Evolutionary conservation across 2,888 invertebrate genomes (phyloP).

Genomic region (Eucera pruinosa): DNA sequence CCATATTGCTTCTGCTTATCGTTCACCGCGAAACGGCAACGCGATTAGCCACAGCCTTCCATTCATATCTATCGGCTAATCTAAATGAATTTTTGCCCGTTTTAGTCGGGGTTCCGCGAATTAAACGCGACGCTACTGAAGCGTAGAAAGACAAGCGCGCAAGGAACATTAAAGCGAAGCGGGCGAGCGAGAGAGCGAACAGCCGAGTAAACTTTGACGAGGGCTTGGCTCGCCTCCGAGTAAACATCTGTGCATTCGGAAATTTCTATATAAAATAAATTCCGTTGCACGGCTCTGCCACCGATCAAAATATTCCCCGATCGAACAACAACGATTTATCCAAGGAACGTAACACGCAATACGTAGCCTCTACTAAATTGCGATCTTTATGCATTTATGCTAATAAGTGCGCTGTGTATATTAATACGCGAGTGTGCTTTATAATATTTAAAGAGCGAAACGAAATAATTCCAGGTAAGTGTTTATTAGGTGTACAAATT

Average conservation of each 20-base stretch:
- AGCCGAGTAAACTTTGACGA: constrained; percentile 70
- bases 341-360: no score
- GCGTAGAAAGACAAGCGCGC: constrained; percentile 55
- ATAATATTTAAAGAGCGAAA: no score
- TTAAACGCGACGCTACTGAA: constrained; percentile 51
- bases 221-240: constrained; percentile 62
- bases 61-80: no score
- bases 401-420: no score
- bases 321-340: not conserved
- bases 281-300: constrained; percentile 23
- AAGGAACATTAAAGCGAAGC: constrained; percentile 65
- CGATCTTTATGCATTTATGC: no score
- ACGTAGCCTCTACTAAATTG: no score
- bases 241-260: constrained; percentile 53
- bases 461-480: no score
- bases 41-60: not conserved
- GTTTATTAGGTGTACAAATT: no score
- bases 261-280: constrained; percentile 57
- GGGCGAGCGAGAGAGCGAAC: constrained; percentile 53
- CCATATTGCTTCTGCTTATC: constrained; percentile 30
- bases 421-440: no score
- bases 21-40: constrained; percentile 8
- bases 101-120: constrained; percentile 32
- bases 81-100: not conserved
- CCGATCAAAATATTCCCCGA: not conserved